A percentile compares a stretch with the other conserved stretches of the same genome.
Evolutionary conservation across 2,888 invertebrate genomes (phyloP).

Genomic region (Drosophila anceps): DNA sequence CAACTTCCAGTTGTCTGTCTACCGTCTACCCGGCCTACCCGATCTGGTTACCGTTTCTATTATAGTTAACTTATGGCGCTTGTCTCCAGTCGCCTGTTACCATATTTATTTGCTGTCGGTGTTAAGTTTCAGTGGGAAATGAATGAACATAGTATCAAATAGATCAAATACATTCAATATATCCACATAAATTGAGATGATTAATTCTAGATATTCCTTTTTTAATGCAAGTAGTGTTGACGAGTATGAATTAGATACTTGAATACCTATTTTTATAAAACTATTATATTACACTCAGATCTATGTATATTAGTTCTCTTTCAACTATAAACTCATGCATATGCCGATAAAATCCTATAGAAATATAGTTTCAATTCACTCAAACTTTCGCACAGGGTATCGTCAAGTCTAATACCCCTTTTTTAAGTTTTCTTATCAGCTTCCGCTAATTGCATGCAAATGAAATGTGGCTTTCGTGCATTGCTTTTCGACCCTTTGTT

Average conservation of each 20-base stretch:
- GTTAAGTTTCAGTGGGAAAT: background rate
- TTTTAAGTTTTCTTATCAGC: slow-evolving; percentile 34
- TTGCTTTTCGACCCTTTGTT: slow-evolving; percentile 60
- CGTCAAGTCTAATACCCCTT: background rate
- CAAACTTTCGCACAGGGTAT: background rate
- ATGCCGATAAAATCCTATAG: background rate
- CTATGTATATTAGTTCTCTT: no score
- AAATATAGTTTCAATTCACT: background rate
- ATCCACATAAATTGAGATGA: background rate
- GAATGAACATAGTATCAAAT: background rate
- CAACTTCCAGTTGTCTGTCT: background rate
- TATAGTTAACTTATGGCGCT: background rate
- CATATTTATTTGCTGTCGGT: background rate
- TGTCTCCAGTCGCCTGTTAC: background rate
- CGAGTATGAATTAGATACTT: no score
- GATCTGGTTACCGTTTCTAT: background rate
- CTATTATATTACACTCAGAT: no score
- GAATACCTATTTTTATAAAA: no score
- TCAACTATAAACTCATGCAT: no score
- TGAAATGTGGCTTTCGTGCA: slow-evolving; percentile 49
- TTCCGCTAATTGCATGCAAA: slow-evolving; percentile 71
- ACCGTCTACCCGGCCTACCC: background rate
- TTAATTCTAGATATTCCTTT: background rate
- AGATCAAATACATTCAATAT: background rate
- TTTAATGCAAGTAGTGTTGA: background rate